Percentiles rank a stretch among this genome's conserved stretches.
Conservation (phyloP, 2,113 vertebrate species). For the Scomber colias region DNA sequence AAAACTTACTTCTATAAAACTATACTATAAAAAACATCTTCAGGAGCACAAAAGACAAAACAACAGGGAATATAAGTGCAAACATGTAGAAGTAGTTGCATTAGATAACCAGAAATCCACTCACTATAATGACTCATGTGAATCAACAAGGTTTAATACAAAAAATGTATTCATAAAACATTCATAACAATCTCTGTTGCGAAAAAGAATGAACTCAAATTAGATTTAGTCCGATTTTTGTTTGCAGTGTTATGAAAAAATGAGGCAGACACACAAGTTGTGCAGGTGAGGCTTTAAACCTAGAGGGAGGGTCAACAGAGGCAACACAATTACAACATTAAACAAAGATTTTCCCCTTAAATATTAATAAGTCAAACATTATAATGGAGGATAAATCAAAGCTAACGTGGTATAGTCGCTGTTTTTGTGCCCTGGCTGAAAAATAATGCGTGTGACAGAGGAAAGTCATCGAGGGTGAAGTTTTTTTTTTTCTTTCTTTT, state of each 20-base stretch:
- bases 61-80: neutral
- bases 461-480: conserved; percentile 60
- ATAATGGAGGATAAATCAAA: conserved; percentile 17
- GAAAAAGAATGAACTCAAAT: conserved; percentile 13
- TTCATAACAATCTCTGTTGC: conserved; percentile 4
- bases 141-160: conserved; percentile 16
- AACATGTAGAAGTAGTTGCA: neutral
- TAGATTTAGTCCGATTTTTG: conserved; percentile 14
- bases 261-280: neutral
- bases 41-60: neutral
- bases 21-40: neutral
- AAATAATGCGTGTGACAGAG: conserved; percentile 56
- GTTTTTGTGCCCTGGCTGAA: conserved; percentile 47
- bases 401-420: neutral
- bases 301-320: neutral
- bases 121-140: neutral
- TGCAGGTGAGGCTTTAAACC: neutral
- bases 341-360: neutral
- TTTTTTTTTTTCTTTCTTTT: conserved; percentile 36
- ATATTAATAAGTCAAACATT: neutral
- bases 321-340: neutral
- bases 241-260: conserved; percentile 49
- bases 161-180: conserved; percentile 17
- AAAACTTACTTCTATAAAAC: neutral
- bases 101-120: neutral